Base-by-base conservation (phyloP, 2,797 vertebrate genomes). In the Peromyscus eremicus region DNA sequence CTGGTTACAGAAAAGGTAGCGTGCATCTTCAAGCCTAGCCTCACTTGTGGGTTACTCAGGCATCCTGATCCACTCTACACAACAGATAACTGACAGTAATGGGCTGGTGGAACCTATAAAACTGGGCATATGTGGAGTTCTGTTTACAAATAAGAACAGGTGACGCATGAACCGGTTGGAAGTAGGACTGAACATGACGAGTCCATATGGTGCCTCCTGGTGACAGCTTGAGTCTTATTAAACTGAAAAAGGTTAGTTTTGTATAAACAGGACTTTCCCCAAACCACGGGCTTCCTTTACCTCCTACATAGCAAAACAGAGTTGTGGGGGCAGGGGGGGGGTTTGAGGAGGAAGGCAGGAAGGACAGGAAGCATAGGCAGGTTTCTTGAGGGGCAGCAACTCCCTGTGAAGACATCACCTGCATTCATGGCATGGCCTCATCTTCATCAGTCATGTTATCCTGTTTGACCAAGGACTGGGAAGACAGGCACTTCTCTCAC, bases 211-310 rank as follows among this genome's bases (percentile, higher is more conserved):
- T 34, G n/a, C 57, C 70, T 73, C 43, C 57, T 43, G 1, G 52
- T 55, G 46, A 70, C 6, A 29, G 10, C 4, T 0, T 19, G 73
- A 82, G 40, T 49, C 89, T 73, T 57, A 46, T 49, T 19, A n/a
- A 21, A 57, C 92, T 92, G 81, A 89, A 89, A 75, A 32, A 12
- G 21, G 25, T 68, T 89, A 29, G 16, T 84, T 94, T 81, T 34
- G 1, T 37, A 37, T 43, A 11, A 13, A 6, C 11, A 86, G 55
- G 55, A 52, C 32, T 75, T 88, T 94, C 25, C 57, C 91, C 21
- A 91, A 87, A 37, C 11, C 57, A 21, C 8, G 7, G 27, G 17
- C 23, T 92, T 82, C 77, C 89, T 85, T 62, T 55, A 34, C 19
- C 23, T 71, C 87, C 64, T 70, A 19, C 37, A 23, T 1, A 43